Evolutionary conservation across 2,797 vertebrate species (phyloP).

Genomic region (Pyrrhura leucotis): DNA sequence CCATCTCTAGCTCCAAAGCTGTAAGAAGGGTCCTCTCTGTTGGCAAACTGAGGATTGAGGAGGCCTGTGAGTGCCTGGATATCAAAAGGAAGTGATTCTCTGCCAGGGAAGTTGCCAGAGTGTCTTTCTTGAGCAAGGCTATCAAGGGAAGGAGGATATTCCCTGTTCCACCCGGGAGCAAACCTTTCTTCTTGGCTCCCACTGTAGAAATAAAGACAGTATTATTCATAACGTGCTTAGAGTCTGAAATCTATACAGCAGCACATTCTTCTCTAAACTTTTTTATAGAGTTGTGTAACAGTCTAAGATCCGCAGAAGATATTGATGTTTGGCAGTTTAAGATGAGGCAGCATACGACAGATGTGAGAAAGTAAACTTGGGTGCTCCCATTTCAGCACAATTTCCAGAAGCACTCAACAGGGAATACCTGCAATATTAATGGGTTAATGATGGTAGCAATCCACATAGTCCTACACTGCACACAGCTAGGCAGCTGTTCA

Average conservation of each 20-base stretch:
- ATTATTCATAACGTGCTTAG: conserved; percentile 84
- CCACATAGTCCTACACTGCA: conserved; percentile 73
- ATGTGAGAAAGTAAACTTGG: conserved; percentile 79
- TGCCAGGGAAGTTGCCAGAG: conserved; percentile 89
- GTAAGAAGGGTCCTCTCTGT: conserved; percentile 81
- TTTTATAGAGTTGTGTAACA: conserved; percentile 81
- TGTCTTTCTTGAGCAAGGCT: conserved; percentile 89
- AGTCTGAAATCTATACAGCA: conserved; percentile 82
- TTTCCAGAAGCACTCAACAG: conserved; percentile 82
- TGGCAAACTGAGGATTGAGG: conserved; percentile 82
- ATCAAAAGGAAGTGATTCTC: conserved; percentile 88
- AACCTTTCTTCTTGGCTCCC: conserved; percentile 91
- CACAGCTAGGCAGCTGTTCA: conserved; percentile 63
- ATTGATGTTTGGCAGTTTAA: conserved; percentile 81
- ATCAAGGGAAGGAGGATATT: conserved; percentile 93
- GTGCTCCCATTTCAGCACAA: conserved; percentile 80
- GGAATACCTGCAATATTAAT: conserved; percentile 84
- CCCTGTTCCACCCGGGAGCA: conserved; percentile 87
- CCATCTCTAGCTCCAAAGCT: conserved; percentile 85
- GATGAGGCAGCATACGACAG: conserved; percentile 79
- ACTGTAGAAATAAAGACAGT: conserved; percentile 89
- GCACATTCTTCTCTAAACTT: conserved; percentile 82
- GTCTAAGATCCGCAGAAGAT: conserved; percentile 83
- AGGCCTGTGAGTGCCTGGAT: conserved; percentile 85
- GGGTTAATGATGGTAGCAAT: conserved; percentile 78